Base-by-base conservation (phyloP, 2,797 vertebrate species). In the Anguilla pacifica region DNA sequence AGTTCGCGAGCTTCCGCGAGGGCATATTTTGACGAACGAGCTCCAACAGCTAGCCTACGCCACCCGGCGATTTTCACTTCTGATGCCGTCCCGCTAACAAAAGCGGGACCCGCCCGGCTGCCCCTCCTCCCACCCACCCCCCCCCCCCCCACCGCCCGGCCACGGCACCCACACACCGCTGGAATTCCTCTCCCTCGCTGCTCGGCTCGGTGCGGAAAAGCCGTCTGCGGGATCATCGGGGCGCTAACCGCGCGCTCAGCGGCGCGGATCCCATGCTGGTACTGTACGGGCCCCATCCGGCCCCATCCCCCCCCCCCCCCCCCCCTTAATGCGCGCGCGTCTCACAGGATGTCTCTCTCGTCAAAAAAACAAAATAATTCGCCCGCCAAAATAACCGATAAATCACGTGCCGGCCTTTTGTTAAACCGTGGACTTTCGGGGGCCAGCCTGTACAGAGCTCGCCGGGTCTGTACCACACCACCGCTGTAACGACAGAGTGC, bases 231-330 rank as follows among this genome's bases (percentile, higher is more conserved):
- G 1, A 2, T 6, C 17, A 85, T 85, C 28, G 25, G 84, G 84
- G 84, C 17, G 28, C n/a, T 61, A 57, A 35, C 28, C 17, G 13
- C 35, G 22, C 35, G 31, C 61, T 70, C 39, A 85, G 61, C 85
- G 72, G 85, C 19, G 61, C 85, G 19, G 51, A 85, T 70, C 85
- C 10, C 13, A 72, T 85, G 15, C 85, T 85, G 85, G 85, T 85
- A 81, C 77, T 81, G 77, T 46, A 72, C 84, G n/a, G 35, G 25
- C 10, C 85, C 28, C 51, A 13, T n/a, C 49, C 53, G 25, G 2
- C 25, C 10, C 7, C 35, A 35, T 49, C 51, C 49, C 2, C 28
- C 1, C 31, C 31, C 31, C 31, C 31, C 31, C 31, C 31, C 31
- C 31, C 31, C 31, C 31, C 31, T 31, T 31, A 31, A 31, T 31